Evolutionary conservation across 2,113 vertebrate species (phyloP), one percentile per base, ranked within the genome.

Genomic region (Calidris pugnax): DNA sequence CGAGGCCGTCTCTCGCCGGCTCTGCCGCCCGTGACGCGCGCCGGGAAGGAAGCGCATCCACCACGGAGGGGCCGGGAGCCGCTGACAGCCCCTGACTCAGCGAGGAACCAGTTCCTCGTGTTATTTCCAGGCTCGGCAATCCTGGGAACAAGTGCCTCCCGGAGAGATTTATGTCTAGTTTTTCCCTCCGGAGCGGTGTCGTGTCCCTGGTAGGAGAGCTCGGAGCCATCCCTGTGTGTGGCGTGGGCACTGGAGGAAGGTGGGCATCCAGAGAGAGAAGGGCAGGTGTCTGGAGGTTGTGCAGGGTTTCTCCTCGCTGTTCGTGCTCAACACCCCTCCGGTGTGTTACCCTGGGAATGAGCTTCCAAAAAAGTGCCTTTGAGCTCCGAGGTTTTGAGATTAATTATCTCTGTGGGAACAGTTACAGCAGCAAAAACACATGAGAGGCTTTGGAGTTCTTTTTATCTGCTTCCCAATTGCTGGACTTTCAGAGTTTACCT

Each of bases 61-160:
- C 16, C 14, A 1, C 19, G 4, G 56, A 71, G 2, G 48, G 32
- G 13, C 75, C 72, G 1, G 91, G 90, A 27, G 87, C 83, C 27
- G 5, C 91, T 35, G 27, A 15, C 85, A 22, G 82, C 48, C n/a
- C 85, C 96, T 96, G 96, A 94, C 89, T 96, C 97, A 91, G 92
- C 94, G 39, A 75, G 85, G 83, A 77, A 92, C 26, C 7, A 89
- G 88, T 95, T 93, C 85, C 91, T 90, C 43, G 21, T 72, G 94
- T 89, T 67, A 79, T 45, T 94, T 95, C 90, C 95, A 97, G 95
- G 30, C 82, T 53, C 22, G 0, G 28, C 3, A 24, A 93, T 73
- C 82, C 85, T 55, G 95, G 89, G 95, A 92, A 87, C 87, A 78
- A 63, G 18, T 73, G 21, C 63, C 14, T 95, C 5, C 35, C 3